Conservation (phyloP, 2,113 vertebrate genomes). For the Paracanthobrama guichenoti region DNA sequence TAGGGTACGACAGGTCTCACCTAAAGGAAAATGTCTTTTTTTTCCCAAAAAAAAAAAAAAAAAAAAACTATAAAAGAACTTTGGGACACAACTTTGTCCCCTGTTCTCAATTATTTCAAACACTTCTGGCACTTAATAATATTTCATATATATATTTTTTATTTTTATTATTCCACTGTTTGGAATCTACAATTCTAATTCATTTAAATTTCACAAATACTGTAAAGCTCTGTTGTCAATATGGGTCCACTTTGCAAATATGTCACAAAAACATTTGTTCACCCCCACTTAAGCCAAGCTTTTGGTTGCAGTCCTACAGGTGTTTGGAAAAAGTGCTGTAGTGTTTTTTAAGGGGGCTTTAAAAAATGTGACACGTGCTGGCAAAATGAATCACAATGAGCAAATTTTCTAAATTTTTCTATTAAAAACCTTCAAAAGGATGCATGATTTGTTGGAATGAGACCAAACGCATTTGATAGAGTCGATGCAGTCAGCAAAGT, state of each 20-base stretch:
- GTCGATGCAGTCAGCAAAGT: too few relatives aligned
- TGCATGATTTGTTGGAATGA: too few relatives aligned
- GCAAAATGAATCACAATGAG: too few relatives aligned
- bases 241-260: neutral
- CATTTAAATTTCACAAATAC: neutral
- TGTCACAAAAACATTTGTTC: too few relatives aligned
- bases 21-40: slow-evolving; percentile 10
- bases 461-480: too few relatives aligned
- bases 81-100: neutral
- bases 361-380: too few relatives aligned
- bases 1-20: neutral
- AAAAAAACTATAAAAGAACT: neutral
- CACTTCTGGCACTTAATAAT: neutral
- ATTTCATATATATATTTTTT: neutral
- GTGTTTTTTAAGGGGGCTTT: too few relatives aligned
- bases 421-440: too few relatives aligned
- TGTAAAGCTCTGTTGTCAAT: neutral
- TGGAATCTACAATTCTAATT: neutral
- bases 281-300: neutral
- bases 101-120: neutral
- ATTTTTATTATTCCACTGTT: neutral
- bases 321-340: too few relatives aligned
- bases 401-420: too few relatives aligned
- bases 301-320: too few relatives aligned
- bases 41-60: neutral